Conservation (phyloP, 1,140 invertebrate genomes). For the Drosophila murphyi region DNA sequence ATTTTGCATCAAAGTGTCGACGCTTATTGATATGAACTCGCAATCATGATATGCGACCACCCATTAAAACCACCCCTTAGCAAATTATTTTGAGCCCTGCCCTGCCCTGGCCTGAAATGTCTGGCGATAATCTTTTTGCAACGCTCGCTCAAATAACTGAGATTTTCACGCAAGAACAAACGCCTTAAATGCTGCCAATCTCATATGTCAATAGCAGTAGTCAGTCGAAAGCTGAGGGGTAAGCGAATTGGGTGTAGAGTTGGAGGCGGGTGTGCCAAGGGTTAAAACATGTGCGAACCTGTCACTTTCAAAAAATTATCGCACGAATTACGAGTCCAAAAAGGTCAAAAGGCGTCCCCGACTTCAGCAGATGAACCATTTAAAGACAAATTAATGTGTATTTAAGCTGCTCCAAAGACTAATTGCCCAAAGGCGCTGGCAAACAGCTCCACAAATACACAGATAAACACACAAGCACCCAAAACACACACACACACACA, state of each 20-base stretch:
- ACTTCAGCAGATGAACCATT: conserved; percentile 43
- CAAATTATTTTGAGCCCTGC: conserved; percentile 1
- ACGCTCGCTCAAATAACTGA: conserved; percentile 51
- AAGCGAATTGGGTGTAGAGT: conserved; percentile 4
- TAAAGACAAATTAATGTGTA: conserved; percentile 82
- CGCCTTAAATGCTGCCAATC: conserved; percentile 55
- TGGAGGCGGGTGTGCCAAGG: conserved; percentile 1
- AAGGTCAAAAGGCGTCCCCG: conserved; percentile 25
- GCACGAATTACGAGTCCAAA: conserved; percentile 33
- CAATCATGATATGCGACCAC: not conserved
- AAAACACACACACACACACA: conserved; percentile 9
- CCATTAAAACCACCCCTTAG: conserved; percentile 5
- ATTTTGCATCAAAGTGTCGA: conserved; percentile 12
- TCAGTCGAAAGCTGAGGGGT: not conserved
- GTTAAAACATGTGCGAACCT: conserved; percentile 50
- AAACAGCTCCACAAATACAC: conserved; percentile 14
- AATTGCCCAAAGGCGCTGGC: conserved; percentile 63
- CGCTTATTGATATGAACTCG: conserved; percentile 13
- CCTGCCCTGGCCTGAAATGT: not conserved
- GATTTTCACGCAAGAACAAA: conserved; percentile 78
- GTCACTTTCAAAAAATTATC: conserved; percentile 67
- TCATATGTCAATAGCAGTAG: conserved; percentile 78
- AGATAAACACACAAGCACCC: conserved; percentile 18
- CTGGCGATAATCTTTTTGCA: conserved; percentile 73
- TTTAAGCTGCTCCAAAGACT: conserved; percentile 75